Base-by-base conservation (phyloP, 2,888 invertebrate species). In the Hemistola chrysoprasaria region DNA sequence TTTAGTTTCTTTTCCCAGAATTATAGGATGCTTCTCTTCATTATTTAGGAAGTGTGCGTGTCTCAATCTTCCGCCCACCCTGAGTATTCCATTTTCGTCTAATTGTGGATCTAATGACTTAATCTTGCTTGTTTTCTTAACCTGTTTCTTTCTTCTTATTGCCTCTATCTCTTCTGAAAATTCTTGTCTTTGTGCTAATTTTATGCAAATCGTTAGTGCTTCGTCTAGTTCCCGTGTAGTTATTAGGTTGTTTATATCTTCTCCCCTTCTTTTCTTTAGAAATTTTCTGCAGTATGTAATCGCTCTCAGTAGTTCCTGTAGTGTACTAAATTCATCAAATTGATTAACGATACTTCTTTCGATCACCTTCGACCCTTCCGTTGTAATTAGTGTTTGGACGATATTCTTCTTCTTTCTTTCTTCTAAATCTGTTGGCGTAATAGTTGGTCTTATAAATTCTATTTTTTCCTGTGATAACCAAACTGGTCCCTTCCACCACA, bases 401-500 rank as follows among this genome's bases (percentile, higher is more conserved):
- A n/a, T n/a, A n/a, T n/a, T n/a, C n/a, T n/a, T 11, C 5, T 8
- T 31, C 11, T 31, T 23, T 11, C n/a, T 23, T 24, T 7, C 29
- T 47, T 48, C 46, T 33, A 46, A 10, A 0, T 48, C 41, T 16
- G 43, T 41, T 1, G 16, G 2, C 5, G 20, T 8, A 0, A 30
- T 9, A 4, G 43, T 8, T 10, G 36, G 37, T 34, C 16, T 37
- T 2, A 3, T 32, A 1, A 41, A 16, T 22, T 25, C 6, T 11
- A 50, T 29, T 10, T 33, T 11, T 21, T 31, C 26, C 29, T 41
- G 8, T 8, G 22, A 24, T 16, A 53, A 28, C 50, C 50, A 50
- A 5, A 7, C 8, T 33, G 58, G 56, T 1, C 56, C 60, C 1
- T 47, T n/a, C 56, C 50, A 53, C 61, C 61, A 59, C 3, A 53